Evolutionary conservation across 2,113 vertebrate genomes (phyloP).

Genomic region (Erpornis zantholeuca): DNA sequence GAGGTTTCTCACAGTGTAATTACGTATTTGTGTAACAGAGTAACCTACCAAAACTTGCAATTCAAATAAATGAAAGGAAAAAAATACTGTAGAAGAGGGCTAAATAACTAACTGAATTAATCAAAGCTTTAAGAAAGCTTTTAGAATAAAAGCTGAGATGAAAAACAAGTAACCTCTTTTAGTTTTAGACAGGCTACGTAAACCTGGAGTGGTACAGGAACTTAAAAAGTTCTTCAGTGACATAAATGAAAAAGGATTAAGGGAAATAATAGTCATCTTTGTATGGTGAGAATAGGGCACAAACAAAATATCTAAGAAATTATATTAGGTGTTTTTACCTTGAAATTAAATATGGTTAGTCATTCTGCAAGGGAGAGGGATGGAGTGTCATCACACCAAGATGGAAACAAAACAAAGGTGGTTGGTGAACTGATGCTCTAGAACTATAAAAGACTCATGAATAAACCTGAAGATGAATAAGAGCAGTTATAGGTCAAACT

Average conservation of each 20-base stretch:
- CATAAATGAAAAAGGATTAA: not conserved
- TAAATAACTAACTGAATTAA: not conserved
- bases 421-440: not conserved
- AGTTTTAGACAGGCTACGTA: not conserved
- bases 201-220: not conserved
- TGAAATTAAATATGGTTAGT: not conserved
- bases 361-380: not conserved
- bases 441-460: not conserved
- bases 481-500: not conserved
- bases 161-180: not conserved
- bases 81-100: not conserved
- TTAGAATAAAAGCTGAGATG: not conserved
- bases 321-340: not conserved
- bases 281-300: not conserved
- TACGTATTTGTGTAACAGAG: not conserved
- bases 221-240: not conserved
- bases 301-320: not conserved
- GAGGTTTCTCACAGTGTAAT: not conserved
- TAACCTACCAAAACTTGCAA: not conserved
- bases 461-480: not conserved
- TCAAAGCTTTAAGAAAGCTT: not conserved
- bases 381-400: not conserved
- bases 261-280: not conserved
- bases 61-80: not conserved
- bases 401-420: not conserved